Percentiles rank a stretch among this genome's conserved stretches.
Conservation (phyloP, 2,888 invertebrate genomes). For the Troglohyphantes excavatus region DNA sequence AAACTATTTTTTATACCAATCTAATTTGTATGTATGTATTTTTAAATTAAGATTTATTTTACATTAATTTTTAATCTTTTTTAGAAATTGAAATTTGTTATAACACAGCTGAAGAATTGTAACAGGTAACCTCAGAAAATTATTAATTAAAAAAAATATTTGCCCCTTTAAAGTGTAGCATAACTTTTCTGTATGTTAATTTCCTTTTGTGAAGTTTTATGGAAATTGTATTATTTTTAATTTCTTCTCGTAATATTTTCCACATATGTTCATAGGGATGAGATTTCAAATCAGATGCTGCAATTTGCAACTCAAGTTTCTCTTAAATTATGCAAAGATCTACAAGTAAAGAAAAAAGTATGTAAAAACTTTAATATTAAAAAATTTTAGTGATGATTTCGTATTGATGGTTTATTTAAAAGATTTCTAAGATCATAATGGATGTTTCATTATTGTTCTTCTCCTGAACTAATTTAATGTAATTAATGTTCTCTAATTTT, state of each 20-base stretch:
- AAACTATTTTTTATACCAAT: too few relatives aligned
- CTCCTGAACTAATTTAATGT: too few relatives aligned
- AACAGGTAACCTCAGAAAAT: conserved; percentile 30
- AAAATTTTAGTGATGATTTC: too few relatives aligned
- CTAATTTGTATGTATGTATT: too few relatives aligned
- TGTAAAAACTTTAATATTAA: too few relatives aligned
- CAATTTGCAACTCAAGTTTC: conserved; percentile 34
- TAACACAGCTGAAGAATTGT: not conserved
- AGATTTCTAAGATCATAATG: too few relatives aligned
- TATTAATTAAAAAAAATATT: not conserved
- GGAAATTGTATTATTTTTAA: too few relatives aligned
- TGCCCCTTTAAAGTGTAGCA: not conserved
- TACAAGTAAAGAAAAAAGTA: not conserved
- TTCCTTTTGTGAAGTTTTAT: not conserved
- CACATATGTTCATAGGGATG: conserved; percentile 42
- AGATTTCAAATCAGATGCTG: conserved; percentile 32
- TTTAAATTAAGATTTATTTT: too few relatives aligned
- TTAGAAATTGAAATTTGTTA: conserved; percentile 25
- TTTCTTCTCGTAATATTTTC: too few relatives aligned
- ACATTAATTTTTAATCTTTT: not conserved
- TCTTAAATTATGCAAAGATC: not conserved
- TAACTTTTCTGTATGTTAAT: not conserved
- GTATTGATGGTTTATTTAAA: too few relatives aligned
- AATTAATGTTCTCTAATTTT: too few relatives aligned
- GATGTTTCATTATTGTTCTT: too few relatives aligned